These are phyloP conservation scores for Allobates femoralis DNA, from an alignment of 2,797 vertebrate genomes.

Conservation along the genomic window DNA sequence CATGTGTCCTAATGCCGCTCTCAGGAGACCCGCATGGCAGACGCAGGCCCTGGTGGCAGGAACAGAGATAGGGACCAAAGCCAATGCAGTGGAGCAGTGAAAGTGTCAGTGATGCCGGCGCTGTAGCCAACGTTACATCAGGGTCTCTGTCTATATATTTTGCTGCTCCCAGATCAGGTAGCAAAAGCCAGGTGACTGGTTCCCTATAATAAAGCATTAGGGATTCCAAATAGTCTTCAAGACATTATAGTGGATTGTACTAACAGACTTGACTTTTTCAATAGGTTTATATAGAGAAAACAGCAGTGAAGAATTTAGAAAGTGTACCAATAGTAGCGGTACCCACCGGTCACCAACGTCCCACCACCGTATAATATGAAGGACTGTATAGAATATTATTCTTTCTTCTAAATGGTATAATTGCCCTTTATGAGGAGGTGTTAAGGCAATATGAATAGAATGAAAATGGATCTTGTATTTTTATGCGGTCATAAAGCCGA, in stretches of 20 bases:
- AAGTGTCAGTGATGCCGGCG: no score
- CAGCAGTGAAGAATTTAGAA: not conserved
- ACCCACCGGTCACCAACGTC: not conserved
- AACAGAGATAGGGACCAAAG: no score
- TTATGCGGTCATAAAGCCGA: conserved; percentile 10
- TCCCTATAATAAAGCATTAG: not conserved
- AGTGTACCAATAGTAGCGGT: not conserved
- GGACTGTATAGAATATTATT: not conserved
- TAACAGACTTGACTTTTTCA: not conserved
- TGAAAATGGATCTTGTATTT: conserved; percentile 28
- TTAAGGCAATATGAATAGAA: conserved; percentile 9
- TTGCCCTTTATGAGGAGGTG: conserved; percentile 2
- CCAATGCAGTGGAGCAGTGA: no score
- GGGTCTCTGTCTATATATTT: no score
- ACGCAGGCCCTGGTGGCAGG: no score
- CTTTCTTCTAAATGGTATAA: not conserved
- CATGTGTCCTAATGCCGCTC: no score
- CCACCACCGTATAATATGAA: not conserved
- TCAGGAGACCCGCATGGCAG: no score
- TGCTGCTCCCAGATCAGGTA: not conserved
- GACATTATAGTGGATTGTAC: not conserved
- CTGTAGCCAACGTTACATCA: no score
- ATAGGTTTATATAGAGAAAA: not conserved
- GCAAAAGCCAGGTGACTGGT: not conserved
- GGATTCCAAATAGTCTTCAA: not conserved